Percentiles rank a stretch among this genome's conserved stretches.
These are phyloP conservation scores for Enteromius radiatus DNA, from an alignment of 2,797 vertebrate genomes.

Conservation along the genomic window DNA sequence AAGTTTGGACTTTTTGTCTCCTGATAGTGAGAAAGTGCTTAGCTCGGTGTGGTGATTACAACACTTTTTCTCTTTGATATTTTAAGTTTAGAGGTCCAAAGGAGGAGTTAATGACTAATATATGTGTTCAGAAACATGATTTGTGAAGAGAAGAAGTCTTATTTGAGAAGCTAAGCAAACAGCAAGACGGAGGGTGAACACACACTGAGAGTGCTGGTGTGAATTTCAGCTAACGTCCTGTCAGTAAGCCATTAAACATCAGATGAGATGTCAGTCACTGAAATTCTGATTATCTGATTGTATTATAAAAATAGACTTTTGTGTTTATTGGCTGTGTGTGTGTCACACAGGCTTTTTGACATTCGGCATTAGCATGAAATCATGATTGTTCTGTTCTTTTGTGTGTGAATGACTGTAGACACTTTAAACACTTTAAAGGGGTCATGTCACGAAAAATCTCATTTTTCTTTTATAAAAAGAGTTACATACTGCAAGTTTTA, in stretches of 20 bases:
- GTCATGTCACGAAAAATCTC: not conserved
- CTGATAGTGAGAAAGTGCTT: conserved; percentile 40
- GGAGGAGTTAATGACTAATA: not conserved
- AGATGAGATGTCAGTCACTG: not conserved
- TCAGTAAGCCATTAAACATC: conserved; percentile 54
- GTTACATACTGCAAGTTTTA: not conserved
- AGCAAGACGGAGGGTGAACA: conserved; percentile 42
- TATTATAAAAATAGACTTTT: not conserved
- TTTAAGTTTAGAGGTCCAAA: not conserved
- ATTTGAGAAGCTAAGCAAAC: conserved; percentile 52
- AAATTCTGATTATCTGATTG: not conserved
- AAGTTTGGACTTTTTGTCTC: conserved; percentile 34
- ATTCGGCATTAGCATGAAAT: conserved; percentile 41
- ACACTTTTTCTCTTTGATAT: conserved; percentile 24
- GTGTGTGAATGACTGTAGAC: conserved; percentile 78
- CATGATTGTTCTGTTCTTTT: conserved; percentile 44
- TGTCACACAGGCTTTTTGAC: conserved; percentile 43
- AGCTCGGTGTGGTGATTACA: not conserved
- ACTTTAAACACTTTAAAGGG: conserved; percentile 73
- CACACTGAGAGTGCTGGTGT: conserved; percentile 25
- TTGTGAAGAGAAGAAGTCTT: conserved; percentile 23
- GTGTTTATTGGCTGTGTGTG: not conserved
- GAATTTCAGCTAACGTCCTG: conserved; percentile 54
- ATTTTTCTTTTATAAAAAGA: not conserved
- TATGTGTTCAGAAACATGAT: not conserved